Conservation (phyloP, 1,140 invertebrate genomes). For the Leucophenga varia region DNA sequence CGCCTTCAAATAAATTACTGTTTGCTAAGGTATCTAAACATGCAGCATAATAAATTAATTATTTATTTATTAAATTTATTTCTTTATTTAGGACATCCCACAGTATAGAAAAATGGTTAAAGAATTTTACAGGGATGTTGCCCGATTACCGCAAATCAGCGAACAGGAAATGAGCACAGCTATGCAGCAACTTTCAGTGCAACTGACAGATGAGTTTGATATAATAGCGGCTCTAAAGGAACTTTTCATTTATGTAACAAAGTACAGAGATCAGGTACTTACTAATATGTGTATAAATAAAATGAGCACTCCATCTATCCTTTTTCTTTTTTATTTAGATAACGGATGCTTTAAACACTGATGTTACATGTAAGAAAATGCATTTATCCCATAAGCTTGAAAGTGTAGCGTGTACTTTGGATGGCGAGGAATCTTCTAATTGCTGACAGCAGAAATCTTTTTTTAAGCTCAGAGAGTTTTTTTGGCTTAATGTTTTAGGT, state of each 20-base stretch:
- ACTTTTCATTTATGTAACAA: constrained; percentile 90
- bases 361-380: constrained; percentile 80
- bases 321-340: constrained; percentile 59
- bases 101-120: constrained; percentile 85
- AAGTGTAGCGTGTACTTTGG: constrained; percentile 85
- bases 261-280: constrained; percentile 87
- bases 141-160: constrained; percentile 80
- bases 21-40: constrained; percentile 76
- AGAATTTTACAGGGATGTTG: constrained; percentile 83
- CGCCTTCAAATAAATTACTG: constrained; percentile 90
- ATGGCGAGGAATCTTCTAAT: constrained; percentile 66
- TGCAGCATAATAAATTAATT: constrained; percentile 1
- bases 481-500: no score
- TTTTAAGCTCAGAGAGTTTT: no score
- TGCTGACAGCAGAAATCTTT: constrained; percentile 52
- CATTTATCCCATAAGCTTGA: constrained; percentile 86
- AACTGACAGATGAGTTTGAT: constrained; percentile 86
- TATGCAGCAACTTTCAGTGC: constrained; percentile 87
- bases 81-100: constrained; percentile 70
- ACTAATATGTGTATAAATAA: not conserved
- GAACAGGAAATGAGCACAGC: constrained; percentile 90
- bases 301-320: no score
- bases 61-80: constrained; percentile 9
- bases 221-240: constrained; percentile 89
- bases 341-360: constrained; percentile 73